Evolutionary conservation across 2,888 invertebrate species (phyloP), one percentile per base, ranked within the genome.

Genomic region (Trissolcus brochymenae): DNA sequence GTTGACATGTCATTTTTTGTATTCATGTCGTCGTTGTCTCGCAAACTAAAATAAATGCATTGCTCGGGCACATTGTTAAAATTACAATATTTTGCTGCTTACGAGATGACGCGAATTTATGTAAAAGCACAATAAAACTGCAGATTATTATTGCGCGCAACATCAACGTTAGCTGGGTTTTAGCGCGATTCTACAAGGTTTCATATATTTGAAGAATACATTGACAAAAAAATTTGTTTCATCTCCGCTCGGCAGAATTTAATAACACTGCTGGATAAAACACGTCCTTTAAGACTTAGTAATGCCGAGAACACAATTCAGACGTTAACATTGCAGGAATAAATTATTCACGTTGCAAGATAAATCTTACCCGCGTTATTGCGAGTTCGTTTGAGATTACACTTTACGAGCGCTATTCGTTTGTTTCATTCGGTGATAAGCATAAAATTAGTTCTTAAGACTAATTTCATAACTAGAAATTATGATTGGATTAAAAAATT

Each of bases 201-300:
- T 57, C 71, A 35, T 35, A 35, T 71, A 71, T 64, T 64, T 71
- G 57, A 71, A 71, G 71, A 53, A 71, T 64, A 71, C 16, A 57
- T 49, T 59, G 64, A 53, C 64, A 71, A n/a, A 13, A 35, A 59
- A 71, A 64, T 53, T 71, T 64, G 46, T 64, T 64, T 17, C 59
- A 57, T 51, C 59, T 49, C 17, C 1, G 17, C 35, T 17, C 29
- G 11, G 35, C 60, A 57, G 57, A 57, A 55, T 65, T 55, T 49
- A 46, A 55, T 65, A 56, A 19, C n/a, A 49, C 46, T 19, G 53
- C 46, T 46, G 53, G 59, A 67, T 59, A 25, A 59, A 67, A 59
- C 46, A 50, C 40, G 14, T 66, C 35, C 35, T 57, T 50, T 57
- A 46, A 46, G 46, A 57, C 50, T 14, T 6, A 16, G 50, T 56